These are phyloP conservation scores for Sander vitreus DNA, from an alignment of 2,113 vertebrate species.

Conservation along the genomic window DNA sequence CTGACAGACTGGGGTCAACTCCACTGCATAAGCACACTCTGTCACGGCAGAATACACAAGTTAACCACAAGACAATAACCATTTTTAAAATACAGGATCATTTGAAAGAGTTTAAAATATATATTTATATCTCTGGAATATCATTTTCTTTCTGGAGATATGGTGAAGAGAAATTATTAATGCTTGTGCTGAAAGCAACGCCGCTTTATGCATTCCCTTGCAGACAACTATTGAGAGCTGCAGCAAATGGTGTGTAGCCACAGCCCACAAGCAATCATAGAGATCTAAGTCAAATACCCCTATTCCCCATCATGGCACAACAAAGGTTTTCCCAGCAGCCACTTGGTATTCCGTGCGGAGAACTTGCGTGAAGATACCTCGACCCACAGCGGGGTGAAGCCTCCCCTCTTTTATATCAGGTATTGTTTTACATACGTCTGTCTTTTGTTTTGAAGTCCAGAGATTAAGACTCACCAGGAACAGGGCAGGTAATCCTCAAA, in stretches of 20 bases:
- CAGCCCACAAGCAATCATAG: slow-evolving; percentile 68
- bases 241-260: slow-evolving; percentile 61
- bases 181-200: slow-evolving; percentile 33
- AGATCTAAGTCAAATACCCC: slow-evolving; percentile 84
- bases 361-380: slow-evolving; percentile 64
- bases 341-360: slow-evolving; percentile 79
- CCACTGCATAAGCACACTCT: neutral
- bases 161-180: slow-evolving; percentile 40
- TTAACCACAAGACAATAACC: neutral
- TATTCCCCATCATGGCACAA: slow-evolving; percentile 78
- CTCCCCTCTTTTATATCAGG: slow-evolving; percentile 57
- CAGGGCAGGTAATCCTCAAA: slow-evolving; percentile 70
- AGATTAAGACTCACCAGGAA: slow-evolving; percentile 70
- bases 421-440: slow-evolving; percentile 76
- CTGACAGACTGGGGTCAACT: slow-evolving; percentile 40
- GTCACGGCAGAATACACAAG: slow-evolving; percentile 13
- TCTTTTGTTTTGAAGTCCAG: slow-evolving; percentile 76
- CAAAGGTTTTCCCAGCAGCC: slow-evolving; percentile 83
- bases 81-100: neutral
- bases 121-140: neutral
- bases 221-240: slow-evolving; percentile 44
- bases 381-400: slow-evolving; percentile 59
- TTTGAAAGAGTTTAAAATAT: neutral
- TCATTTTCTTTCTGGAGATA: neutral
- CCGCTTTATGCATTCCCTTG: slow-evolving; percentile 39